phyloP scores from a whole-genome alignment of 1,140 invertebrate species.

The Cheumatopsyche charites region DNA sequence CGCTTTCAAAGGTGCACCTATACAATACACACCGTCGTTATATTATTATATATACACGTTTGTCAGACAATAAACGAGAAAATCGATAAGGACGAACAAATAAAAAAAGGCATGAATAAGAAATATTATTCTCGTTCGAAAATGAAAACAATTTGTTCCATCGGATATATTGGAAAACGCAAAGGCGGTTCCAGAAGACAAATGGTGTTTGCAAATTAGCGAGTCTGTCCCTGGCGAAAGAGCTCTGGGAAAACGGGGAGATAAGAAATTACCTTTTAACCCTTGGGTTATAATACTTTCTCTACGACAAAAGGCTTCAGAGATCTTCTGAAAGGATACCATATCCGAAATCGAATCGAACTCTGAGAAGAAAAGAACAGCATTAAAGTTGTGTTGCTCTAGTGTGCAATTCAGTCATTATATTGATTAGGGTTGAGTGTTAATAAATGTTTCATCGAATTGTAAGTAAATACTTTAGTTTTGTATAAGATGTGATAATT shows the following conservation, averaged over 20 bases:
- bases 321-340: no score
- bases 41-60: background rate
- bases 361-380: no score
- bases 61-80: background rate
- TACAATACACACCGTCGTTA: background rate
- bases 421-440: no score
- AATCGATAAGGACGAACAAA: background rate
- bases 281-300: constrained; percentile 26
- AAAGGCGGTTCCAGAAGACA: background rate
- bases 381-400: no score
- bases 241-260: constrained; percentile 7
- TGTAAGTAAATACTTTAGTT: no score
- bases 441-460: no score
- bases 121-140: constrained; percentile 4
- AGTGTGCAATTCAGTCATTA: no score
- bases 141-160: constrained; percentile 11
- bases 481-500: no score
- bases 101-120: background rate
- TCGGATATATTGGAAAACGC: constrained; percentile 12
- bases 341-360: no score
- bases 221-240: constrained; percentile 22
- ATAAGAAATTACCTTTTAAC: constrained; percentile 45
- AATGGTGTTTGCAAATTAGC: constrained; percentile 30
- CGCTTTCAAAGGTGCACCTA: background rate
- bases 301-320: constrained; percentile 22